A percentile compares a stretch with the other conserved stretches of the same genome.
Conservation (phyloP, 2,888 invertebrate species). For the Pegoplata infirma region DNA sequence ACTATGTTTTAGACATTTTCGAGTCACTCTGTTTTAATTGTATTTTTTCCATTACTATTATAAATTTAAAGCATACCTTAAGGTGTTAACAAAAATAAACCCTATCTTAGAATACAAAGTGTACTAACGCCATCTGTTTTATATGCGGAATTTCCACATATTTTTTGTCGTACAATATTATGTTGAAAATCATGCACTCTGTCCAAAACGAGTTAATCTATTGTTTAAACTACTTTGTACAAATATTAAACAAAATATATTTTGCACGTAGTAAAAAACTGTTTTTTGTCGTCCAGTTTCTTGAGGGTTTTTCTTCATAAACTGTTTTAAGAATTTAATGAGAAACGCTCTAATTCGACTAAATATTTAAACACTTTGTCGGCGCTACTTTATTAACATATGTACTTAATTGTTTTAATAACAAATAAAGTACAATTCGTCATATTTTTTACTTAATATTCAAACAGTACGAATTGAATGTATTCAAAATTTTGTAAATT, state of each 20-base stretch:
- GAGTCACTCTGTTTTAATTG: no score
- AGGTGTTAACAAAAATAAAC: no score
- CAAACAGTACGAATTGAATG: not conserved
- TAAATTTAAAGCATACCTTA: no score
- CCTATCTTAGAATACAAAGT: no score
- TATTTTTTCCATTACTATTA: no score
- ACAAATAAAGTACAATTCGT: not conserved
- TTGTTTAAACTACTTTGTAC: not conserved
- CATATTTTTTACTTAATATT: not conserved
- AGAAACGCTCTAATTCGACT: conserved; percentile 17
- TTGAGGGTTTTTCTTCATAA: not conserved
- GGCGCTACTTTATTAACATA: conserved; percentile 22
- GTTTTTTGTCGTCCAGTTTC: not conserved
- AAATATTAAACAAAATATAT: not conserved
- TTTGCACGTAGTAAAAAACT: not conserved
- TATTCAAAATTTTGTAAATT: no score
- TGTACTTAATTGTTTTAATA: not conserved
- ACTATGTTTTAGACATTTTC: no score
- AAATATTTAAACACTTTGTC: not conserved
- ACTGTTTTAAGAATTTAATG: not conserved
- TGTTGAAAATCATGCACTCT: no score
- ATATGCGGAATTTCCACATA: no score
- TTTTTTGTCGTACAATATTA: no score
- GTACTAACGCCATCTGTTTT: no score
- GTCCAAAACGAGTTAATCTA: no score